Percentiles rank a stretch among this genome's conserved stretches.
Conservation (phyloP, 2,113 vertebrate species). For the Brachyhypopomus occidentalis region DNA sequence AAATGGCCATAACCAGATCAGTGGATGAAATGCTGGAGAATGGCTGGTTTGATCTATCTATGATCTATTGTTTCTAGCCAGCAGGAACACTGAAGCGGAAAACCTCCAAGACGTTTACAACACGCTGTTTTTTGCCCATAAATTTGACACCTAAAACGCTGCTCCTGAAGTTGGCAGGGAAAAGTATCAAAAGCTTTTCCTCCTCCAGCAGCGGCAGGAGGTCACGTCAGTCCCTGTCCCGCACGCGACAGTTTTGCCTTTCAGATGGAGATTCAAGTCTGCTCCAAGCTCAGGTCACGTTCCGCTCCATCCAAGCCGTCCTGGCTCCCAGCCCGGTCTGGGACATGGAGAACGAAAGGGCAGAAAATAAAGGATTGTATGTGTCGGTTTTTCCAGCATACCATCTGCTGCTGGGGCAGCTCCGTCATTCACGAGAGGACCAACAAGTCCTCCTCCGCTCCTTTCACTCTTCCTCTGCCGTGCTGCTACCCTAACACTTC, state of each 20-base stretch:
- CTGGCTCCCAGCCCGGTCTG: slow-evolving; percentile 71
- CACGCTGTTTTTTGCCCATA: not conserved
- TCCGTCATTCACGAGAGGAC: slow-evolving; percentile 54
- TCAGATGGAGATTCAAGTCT: slow-evolving; percentile 44
- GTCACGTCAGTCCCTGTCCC: not conserved
- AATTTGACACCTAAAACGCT: not conserved
- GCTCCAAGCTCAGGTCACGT: slow-evolving; percentile 58
- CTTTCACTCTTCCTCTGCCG: not conserved
- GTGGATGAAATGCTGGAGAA: not conserved
- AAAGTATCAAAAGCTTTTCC: not conserved
- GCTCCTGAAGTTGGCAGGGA: not conserved
- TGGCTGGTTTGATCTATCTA: not conserved
- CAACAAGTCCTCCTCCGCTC: slow-evolving; percentile 43
- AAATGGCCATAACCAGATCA: too few species aligned
- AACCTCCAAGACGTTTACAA: not conserved
- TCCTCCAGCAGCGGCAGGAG: slow-evolving; percentile 7
- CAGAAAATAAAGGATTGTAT: slow-evolving; percentile 35
- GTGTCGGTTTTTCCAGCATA: slow-evolving; percentile 62
- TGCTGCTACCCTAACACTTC: too few species aligned
- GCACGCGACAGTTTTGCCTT: slow-evolving; percentile 17
- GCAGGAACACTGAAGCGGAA: not conserved
- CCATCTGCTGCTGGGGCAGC: slow-evolving; percentile 74
- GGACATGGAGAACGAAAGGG: slow-evolving; percentile 63
- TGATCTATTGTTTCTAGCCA: not conserved
- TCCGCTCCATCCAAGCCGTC: slow-evolving; percentile 62